A percentile compares a stretch with the other conserved stretches of the same genome.
Evolutionary conservation across 2,888 invertebrate species (phyloP).

Genomic region (Agelastica alni): DNA sequence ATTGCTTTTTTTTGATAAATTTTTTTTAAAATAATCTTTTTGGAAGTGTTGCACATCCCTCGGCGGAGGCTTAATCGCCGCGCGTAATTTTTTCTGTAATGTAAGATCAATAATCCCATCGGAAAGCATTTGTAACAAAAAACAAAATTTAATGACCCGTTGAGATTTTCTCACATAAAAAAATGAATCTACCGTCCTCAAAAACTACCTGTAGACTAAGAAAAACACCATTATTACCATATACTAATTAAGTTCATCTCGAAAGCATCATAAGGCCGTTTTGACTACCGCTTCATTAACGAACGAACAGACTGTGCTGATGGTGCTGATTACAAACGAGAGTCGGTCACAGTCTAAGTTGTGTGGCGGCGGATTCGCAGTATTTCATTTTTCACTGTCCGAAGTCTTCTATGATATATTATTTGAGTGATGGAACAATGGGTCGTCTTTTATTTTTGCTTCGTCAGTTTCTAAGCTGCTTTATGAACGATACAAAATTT

Average conservation of each 20-base stretch:
- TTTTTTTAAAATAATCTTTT: no score
- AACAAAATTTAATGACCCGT: constrained; percentile 35
- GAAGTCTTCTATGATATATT: constrained; percentile 47
- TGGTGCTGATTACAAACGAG: constrained; percentile 3
- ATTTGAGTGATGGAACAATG: constrained; percentile 28
- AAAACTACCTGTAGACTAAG: constrained; percentile 41
- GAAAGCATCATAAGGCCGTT: constrained; percentile 30
- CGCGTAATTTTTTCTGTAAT: constrained; percentile 6
- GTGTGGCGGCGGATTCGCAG: constrained; percentile 36
- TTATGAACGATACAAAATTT: constrained; percentile 3
- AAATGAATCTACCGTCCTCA: constrained; percentile 30
- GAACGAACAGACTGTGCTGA: constrained; percentile 30
- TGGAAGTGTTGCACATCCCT: no score
- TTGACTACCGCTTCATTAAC: constrained; percentile 40
- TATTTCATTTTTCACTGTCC: constrained; percentile 50
- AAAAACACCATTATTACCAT: constrained; percentile 54
- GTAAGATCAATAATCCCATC: constrained; percentile 10
- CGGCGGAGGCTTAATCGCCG: no score
- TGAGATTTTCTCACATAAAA: constrained; percentile 33
- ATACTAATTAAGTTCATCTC: constrained; percentile 48
- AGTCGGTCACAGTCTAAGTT: constrained; percentile 32
- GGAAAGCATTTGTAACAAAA: constrained; percentile 21
- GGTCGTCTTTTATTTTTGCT: constrained; percentile 26
- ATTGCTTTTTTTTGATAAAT: no score
- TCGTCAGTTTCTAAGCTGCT: constrained; percentile 22